These are phyloP conservation scores for Centroberyx gerrardi DNA, from an alignment of 2,797 vertebrate species.

Conservation along the genomic window DNA sequence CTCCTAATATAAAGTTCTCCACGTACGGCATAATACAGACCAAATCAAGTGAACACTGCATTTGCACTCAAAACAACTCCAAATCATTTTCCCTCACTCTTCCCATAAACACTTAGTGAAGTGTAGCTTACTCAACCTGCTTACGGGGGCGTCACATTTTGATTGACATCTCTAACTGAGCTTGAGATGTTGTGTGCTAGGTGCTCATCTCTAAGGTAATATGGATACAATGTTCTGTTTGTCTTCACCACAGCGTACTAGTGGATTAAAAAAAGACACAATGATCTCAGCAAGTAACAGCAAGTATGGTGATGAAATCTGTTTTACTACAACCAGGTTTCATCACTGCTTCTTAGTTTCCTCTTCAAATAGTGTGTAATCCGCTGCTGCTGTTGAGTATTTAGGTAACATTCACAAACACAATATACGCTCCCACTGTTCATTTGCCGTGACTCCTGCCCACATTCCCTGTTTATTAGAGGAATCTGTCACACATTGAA, in stretches of 20 bases:
- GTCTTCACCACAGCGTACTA: background rate
- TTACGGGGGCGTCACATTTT: conserved; percentile 29
- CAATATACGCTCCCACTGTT: background rate
- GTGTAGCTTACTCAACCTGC: conserved; percentile 15
- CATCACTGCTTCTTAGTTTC: background rate
- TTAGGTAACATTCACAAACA: background rate
- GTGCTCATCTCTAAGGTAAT: conserved; percentile 4
- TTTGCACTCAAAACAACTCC: background rate
- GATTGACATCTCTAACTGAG: conserved; percentile 12
- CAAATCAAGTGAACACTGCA: too few relatives aligned
- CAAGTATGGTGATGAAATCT: background rate
- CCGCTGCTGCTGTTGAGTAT: background rate
- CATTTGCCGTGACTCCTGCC: background rate
- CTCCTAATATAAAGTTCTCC: too few relatives aligned
- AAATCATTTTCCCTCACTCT: conserved; percentile 2
- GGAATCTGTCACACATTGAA: background rate
- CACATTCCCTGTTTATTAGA: background rate
- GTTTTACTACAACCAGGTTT: background rate
- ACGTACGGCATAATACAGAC: too few relatives aligned
- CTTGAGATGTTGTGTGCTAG: background rate
- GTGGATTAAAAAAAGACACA: background rate
- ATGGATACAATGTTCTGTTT: background rate
- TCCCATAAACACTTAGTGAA: conserved; percentile 18
- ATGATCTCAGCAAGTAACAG: background rate
- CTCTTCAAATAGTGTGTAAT: background rate